Evolutionary conservation across 1,140 invertebrate species (phyloP), one percentile per base, ranked within the genome.

Genomic region (Oryctes rhinoceros): DNA sequence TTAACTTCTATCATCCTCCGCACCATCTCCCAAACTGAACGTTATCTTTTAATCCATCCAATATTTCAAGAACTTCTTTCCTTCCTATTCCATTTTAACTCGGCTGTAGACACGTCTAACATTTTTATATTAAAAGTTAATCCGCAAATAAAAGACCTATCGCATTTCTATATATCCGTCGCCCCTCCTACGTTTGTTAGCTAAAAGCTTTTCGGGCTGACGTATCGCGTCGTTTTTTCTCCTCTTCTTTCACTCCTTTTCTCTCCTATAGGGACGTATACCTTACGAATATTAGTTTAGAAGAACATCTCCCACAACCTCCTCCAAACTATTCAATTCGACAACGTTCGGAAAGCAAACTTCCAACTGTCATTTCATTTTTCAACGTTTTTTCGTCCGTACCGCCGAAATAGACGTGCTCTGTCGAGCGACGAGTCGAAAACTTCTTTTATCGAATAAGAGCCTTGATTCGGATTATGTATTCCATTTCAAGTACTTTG

Each of bases 381-480:
- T 59, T 59, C 53, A 59, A 59, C 53, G 53, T 59, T 59, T 59
- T 18, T 18, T 7, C n/a, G n/a, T 18, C n/a, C 18, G 15, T 18
- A 6, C 18, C 5, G 15, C 15, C 18, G n/a, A 59, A 18, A 59
- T 15, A 59, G 15, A 18, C 39, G 39, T 44, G 5, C 39, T 44
- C 39, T 44, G 39, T 44, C 39, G 39, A n/a, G 5, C 15, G 0
- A 18, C 53, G 53, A 59, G 53, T n/a, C 53, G 53, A 59, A 59
- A 59, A 59, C 53, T 59, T 59, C 53, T 59, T 59, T 59, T 59
- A 59, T 59, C 53, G 18, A 59, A 59, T 59, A 59, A 59, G 53
- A 59, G 18, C n/a, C 53, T 15, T 59, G 53, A 59, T 59, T 59
- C 53, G 53, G 53, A 59, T 59, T 59, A 59, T 59, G 53, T 59